Percentiles rank a stretch among this genome's conserved stretches.
These are phyloP conservation scores for Orgyia antiqua DNA, from an alignment of 2,888 invertebrate species.

Conservation along the genomic window DNA sequence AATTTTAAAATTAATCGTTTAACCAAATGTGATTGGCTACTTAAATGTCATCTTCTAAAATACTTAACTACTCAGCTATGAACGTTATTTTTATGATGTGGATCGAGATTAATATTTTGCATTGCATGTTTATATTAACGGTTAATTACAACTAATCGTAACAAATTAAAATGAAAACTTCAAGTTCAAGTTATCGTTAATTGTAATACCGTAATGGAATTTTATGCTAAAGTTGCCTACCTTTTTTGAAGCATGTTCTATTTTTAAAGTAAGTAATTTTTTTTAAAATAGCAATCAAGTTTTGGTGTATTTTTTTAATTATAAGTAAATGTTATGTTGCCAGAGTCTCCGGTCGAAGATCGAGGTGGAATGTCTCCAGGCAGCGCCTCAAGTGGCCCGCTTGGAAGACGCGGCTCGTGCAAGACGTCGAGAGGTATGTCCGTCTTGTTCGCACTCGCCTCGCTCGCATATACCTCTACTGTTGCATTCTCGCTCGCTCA, in stretches of 20 bases:
- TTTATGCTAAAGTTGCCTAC: no score
- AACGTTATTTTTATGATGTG: neutral
- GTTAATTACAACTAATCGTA: neutral
- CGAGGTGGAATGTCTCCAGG: slow-evolving; percentile 86
- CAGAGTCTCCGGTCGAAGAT: slow-evolving; percentile 86
- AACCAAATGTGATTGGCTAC: no score
- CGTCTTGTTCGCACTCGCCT: slow-evolving; percentile 15
- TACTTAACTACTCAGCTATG: no score
- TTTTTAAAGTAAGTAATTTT: no score
- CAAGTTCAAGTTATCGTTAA: neutral
- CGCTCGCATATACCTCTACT: slow-evolving; percentile 9
- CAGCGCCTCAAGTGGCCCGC: slow-evolving; percentile 81
- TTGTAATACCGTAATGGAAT: no score
- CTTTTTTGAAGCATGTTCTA: no score
- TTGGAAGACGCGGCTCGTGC: slow-evolving; percentile 91
- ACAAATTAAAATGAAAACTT: neutral
- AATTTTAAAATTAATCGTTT: no score
- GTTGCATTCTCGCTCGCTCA: slow-evolving; percentile 25
- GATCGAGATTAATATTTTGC: neutral
- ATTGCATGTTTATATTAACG: slow-evolving; percentile 1
- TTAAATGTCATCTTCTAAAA: no score
- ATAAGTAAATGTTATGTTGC: slow-evolving; percentile 11
- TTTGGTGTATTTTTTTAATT: neutral
- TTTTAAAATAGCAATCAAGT: neutral
- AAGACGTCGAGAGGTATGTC: slow-evolving; percentile 90